Percentiles rank a stretch among this genome's conserved stretches.
These are phyloP conservation scores for Drosophila borborema DNA, from an alignment of 2,888 invertebrate genomes.

Conservation along the genomic window DNA sequence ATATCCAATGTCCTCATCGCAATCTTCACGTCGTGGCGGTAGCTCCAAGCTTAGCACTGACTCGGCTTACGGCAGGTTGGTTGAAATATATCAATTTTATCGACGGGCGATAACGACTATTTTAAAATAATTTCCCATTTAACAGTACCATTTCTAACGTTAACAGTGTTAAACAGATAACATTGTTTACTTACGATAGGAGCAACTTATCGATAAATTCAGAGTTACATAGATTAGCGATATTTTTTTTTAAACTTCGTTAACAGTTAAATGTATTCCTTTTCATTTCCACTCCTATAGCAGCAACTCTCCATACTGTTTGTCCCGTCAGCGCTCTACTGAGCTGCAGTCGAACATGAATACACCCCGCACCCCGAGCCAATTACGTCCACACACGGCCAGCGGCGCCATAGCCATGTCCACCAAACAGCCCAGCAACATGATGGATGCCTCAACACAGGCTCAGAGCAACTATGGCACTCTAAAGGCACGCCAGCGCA, in stretches of 20 bases:
- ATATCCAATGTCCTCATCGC: constrained; percentile 80
- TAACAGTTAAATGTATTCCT: background rate
- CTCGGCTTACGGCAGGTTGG: constrained; percentile 95
- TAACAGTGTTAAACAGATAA: background rate
- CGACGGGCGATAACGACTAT: background rate
- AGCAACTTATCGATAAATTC: background rate
- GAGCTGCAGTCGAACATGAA: constrained; percentile 64
- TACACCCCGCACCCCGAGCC: constrained; percentile 36
- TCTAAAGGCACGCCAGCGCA: constrained; percentile 72
- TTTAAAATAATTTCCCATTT: background rate
- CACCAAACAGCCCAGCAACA: constrained; percentile 42
- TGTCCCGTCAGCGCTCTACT: constrained; percentile 87
- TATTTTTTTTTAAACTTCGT: background rate
- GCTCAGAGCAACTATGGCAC: constrained; percentile 63
- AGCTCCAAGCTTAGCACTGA: constrained; percentile 86
- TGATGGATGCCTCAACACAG: constrained; percentile 66
- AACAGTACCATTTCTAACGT: background rate
- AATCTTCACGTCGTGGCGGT: constrained; percentile 75
- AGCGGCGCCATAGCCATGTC: constrained; percentile 42
- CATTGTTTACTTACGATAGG: background rate
- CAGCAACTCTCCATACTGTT: constrained; percentile 84
- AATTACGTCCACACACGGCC: constrained; percentile 63
- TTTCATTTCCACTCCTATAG: constrained; percentile 21
- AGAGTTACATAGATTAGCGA: background rate
- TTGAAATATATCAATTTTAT: constrained; percentile 61